Evolutionary conservation across 2,888 invertebrate species (phyloP).

Genomic region (Dilophus febrilis): DNA sequence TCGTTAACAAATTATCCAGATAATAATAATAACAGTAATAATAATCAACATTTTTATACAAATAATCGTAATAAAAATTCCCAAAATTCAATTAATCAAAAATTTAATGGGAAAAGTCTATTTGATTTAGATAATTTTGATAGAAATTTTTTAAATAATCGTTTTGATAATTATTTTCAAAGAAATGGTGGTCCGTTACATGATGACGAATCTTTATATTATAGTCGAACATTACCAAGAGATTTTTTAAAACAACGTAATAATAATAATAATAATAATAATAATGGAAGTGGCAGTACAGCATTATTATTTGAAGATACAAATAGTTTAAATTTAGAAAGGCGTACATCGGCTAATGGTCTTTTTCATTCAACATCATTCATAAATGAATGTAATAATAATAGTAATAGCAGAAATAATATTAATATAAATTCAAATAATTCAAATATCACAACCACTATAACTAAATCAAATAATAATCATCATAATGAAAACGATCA

Average conservation of each 20-base stretch:
- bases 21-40: not conserved
- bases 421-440: not conserved
- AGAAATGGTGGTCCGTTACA: constrained; percentile 4
- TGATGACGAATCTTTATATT: constrained; percentile 16
- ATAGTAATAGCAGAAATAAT: not conserved
- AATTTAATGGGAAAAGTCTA: constrained; percentile 16
- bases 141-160: constrained; percentile 7
- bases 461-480: not conserved
- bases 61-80: constrained; percentile 6
- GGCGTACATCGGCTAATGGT: constrained; percentile 5
- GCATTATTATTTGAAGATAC: not conserved
- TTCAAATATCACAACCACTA: no score
- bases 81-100: not conserved
- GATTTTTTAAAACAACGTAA: constrained; percentile 21
- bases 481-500: not conserved
- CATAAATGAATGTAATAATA: not conserved
- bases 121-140: constrained; percentile 18
- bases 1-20: constrained; percentile 16
- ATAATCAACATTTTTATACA: constrained; percentile 5
- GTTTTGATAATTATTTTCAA: not conserved
- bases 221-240: constrained; percentile 27
- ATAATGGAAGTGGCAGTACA: no score
- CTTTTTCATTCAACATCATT: constrained; percentile 5
- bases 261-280: constrained; percentile 13
- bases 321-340: not conserved